Evolutionary conservation across 2,888 invertebrate species (phyloP).

Genomic region (Cryptus viduatorius): DNA sequence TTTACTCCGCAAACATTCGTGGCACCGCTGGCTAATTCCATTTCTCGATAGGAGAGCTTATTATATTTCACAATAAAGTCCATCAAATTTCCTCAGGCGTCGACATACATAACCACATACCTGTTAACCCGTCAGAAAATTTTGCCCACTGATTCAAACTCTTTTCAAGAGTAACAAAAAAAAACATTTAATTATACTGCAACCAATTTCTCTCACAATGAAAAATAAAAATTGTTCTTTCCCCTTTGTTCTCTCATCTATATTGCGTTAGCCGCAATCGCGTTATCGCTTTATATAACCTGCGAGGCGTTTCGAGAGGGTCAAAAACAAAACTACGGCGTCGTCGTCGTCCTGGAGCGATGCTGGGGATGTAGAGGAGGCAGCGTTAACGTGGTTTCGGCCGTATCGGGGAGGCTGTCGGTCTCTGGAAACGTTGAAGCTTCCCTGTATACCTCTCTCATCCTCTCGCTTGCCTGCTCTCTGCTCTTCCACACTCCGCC

Average conservation of each 20-base stretch:
- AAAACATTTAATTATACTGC: slow-evolving; percentile 25
- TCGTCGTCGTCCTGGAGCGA: slow-evolving; percentile 43
- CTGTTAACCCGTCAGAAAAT: not conserved
- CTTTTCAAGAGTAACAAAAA: not conserved
- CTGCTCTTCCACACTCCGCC: slow-evolving; percentile 34
- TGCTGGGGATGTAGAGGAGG: slow-evolving; percentile 30
- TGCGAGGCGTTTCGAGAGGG: slow-evolving; percentile 34
- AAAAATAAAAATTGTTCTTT: slow-evolving; percentile 54
- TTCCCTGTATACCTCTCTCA: slow-evolving; percentile 20
- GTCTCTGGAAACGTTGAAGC: slow-evolving; percentile 28
- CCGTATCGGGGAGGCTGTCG: slow-evolving; percentile 57
- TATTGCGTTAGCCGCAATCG: slow-evolving; percentile 54
- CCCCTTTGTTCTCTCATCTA: slow-evolving; percentile 35
- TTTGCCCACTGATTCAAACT: not conserved
- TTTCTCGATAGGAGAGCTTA: not conserved
- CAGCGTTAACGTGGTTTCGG: slow-evolving; percentile 61
- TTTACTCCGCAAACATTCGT: not conserved
- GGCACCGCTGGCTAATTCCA: not conserved
- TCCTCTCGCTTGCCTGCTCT: slow-evolving; percentile 26
- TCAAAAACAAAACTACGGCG: slow-evolving; percentile 64
- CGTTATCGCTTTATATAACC: slow-evolving; percentile 58
- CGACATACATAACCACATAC: not conserved
- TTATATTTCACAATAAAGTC: not conserved
- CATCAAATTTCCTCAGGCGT: not conserved
- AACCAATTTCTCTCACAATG: slow-evolving; percentile 4